Evolutionary conservation across 2,888 invertebrate species (phyloP).

Genomic region (Erebia ligea): DNA sequence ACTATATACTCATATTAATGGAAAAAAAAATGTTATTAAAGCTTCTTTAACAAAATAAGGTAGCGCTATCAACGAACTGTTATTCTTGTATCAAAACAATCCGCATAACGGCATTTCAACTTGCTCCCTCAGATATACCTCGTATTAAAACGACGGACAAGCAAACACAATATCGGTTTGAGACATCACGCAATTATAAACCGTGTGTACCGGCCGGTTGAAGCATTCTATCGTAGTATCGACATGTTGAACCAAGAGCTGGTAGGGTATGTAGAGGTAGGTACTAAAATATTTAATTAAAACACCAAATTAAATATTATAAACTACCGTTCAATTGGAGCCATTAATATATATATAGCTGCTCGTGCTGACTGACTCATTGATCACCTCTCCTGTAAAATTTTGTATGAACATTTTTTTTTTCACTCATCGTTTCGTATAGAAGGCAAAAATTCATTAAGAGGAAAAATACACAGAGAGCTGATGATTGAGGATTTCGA

Average conservation of each 20-base stretch:
- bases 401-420: too few species aligned
- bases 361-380: too few species aligned
- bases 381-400: too few species aligned
- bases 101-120: slow-evolving; percentile 24
- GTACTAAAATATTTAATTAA: background rate
- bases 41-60: background rate
- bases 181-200: slow-evolving; percentile 57
- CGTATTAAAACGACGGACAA: slow-evolving; percentile 33
- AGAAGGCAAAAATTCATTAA: too few species aligned
- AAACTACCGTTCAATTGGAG: too few species aligned
- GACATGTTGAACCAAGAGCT: slow-evolving; percentile 46
- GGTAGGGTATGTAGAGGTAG: background rate
- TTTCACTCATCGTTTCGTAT: too few species aligned
- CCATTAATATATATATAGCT: too few species aligned
- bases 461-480: too few species aligned
- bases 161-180: slow-evolving; percentile 49
- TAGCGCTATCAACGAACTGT: background rate
- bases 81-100: slow-evolving; percentile 14
- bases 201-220: slow-evolving; percentile 48
- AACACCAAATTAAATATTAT: background rate
- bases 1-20: too few species aligned
- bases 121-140: slow-evolving; percentile 28
- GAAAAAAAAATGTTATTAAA: too few species aligned
- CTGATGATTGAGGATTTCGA: too few species aligned
- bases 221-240: slow-evolving; percentile 58